Conservation (phyloP, 2,888 invertebrate species). For the Cordylochernes scorpioides region DNA sequence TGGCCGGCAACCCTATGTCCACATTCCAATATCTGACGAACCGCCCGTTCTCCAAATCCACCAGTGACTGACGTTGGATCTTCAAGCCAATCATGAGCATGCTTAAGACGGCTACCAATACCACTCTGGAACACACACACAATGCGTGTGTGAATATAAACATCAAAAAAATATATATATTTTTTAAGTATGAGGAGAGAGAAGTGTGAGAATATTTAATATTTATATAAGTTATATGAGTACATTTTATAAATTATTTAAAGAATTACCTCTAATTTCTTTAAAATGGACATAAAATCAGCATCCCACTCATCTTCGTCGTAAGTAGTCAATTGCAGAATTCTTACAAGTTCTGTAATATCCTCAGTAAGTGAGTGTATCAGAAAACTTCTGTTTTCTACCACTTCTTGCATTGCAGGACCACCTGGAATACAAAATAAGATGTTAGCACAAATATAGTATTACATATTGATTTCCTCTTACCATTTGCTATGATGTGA, state of each 20-base stretch:
- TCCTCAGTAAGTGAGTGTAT: constrained; percentile 88
- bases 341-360: constrained; percentile 90
- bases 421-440: constrained; percentile 26
- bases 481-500: constrained; percentile 74
- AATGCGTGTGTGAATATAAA: too few relatives aligned
- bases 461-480: too few relatives aligned
- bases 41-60: constrained; percentile 70
- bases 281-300: constrained; percentile 78
- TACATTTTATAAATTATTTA: too few relatives aligned
- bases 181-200: too few relatives aligned
- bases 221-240: too few relatives aligned
- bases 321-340: constrained; percentile 86
- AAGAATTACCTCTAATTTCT: too few relatives aligned
- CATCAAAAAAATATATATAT: too few relatives aligned
- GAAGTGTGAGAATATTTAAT: too few relatives aligned
- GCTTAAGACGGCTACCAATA: constrained; percentile 61
- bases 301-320: constrained; percentile 96
- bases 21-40: constrained; percentile 70
- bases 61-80: constrained; percentile 71
- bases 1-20: constrained; percentile 60
- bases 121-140: constrained; percentile 38
- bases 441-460: too few relatives aligned
- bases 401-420: constrained; percentile 77
- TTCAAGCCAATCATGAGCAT: constrained; percentile 77
- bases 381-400: constrained; percentile 84